Evolutionary conservation across 2,797 vertebrate species (phyloP).

Genomic region (Betta splendens): DNA sequence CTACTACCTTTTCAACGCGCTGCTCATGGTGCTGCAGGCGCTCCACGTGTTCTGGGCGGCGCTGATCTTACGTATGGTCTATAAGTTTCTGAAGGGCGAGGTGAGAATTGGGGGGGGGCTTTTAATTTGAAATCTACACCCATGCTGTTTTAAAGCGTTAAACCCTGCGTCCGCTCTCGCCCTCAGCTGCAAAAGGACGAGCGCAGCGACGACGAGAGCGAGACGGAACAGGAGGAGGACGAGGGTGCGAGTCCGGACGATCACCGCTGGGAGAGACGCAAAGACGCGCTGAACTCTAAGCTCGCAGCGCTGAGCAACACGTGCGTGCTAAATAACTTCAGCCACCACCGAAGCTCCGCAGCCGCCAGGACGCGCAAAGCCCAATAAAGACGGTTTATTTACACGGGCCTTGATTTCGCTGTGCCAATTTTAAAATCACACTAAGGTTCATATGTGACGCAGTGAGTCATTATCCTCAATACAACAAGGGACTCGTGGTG

Average conservation of each 20-base stretch:
- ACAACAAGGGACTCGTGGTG: background rate
- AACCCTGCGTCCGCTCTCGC: conserved; percentile 11
- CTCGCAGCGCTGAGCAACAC: conserved; percentile 73
- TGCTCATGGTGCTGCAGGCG: conserved; percentile 86
- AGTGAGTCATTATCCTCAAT: background rate
- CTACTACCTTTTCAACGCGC: conserved; percentile 90
- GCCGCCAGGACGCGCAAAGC: conserved; percentile 67
- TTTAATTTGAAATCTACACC: too few species aligned
- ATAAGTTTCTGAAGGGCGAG: conserved; percentile 85
- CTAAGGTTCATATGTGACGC: background rate
- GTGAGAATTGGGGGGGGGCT: conserved; percentile 76
- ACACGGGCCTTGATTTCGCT: background rate
- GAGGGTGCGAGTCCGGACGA: conserved; percentile 74
- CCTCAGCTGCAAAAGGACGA: conserved; percentile 89
- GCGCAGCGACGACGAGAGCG: conserved; percentile 90
- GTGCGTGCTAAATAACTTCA: conserved; percentile 74
- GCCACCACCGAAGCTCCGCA: conserved; percentile 65
- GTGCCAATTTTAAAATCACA: background rate
- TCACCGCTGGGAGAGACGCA: conserved; percentile 66
- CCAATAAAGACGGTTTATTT: conserved; percentile 41
- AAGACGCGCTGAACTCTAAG: conserved; percentile 68
- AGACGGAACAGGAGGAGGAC: conserved; percentile 82
- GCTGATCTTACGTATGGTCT: conserved; percentile 90
- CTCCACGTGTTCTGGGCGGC: conserved; percentile 93
- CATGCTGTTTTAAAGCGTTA: too few species aligned